These are phyloP conservation scores for Cirrhinus mrigala DNA, from an alignment of 2,797 vertebrate genomes.

Conservation along the genomic window DNA sequence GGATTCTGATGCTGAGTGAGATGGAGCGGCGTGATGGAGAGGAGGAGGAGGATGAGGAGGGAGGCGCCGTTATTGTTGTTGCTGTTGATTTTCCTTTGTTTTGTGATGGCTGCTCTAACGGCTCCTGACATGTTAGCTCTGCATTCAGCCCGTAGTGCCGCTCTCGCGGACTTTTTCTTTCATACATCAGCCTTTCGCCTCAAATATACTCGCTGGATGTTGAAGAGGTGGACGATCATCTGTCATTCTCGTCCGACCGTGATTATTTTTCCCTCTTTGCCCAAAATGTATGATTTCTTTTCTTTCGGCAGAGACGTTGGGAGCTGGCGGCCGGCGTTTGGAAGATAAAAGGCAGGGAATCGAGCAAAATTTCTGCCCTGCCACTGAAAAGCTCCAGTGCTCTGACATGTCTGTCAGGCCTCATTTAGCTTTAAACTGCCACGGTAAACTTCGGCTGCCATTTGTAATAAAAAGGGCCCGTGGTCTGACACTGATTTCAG, in stretches of 20 bases:
- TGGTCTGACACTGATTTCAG: constrained; percentile 69
- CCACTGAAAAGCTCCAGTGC: constrained; percentile 81
- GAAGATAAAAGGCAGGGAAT: constrained; percentile 83
- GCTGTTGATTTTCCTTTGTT: constrained; percentile 43
- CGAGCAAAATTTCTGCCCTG: constrained; percentile 78
- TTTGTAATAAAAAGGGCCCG: constrained; percentile 76
- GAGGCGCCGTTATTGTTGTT: constrained; percentile 42
- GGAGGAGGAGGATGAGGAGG: constrained; percentile 28
- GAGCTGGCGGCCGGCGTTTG: constrained; percentile 69
- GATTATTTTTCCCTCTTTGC: constrained; percentile 38
- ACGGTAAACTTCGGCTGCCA: constrained; percentile 81
- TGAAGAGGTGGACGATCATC: constrained; percentile 64
- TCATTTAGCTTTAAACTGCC: constrained; percentile 78
- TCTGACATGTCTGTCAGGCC: constrained; percentile 86
- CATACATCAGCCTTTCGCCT: constrained; percentile 55
- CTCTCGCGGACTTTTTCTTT: constrained; percentile 62
- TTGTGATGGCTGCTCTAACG: constrained; percentile 46
- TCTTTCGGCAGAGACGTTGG: constrained; percentile 71
- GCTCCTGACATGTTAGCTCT: constrained; percentile 67
- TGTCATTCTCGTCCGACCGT: constrained; percentile 74
- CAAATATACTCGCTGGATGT: constrained; percentile 65
- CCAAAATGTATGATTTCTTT: constrained; percentile 50
- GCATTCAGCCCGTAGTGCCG: constrained; percentile 62
- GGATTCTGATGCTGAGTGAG: constrained; percentile 18
- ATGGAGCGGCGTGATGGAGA: constrained; percentile 29